Conservation (phyloP, 2,797 vertebrate genomes). For the Perodicticus potto region DNA sequence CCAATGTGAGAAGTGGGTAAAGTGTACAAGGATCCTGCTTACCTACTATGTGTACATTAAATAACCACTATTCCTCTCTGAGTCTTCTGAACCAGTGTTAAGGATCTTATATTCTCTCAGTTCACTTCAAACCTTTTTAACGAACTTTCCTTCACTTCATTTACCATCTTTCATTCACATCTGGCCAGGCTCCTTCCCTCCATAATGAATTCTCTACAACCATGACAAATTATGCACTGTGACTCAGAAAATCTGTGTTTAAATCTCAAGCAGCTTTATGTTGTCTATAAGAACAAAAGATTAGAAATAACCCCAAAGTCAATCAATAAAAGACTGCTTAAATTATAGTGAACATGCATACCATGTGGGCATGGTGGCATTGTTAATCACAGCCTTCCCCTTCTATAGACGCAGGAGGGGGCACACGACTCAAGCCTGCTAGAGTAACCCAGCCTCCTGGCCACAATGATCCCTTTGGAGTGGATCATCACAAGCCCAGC, state of each 20-base stretch:
- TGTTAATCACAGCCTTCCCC: not conserved
- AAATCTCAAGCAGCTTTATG: constrained; percentile 10
- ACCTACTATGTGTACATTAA: fast-evolving
- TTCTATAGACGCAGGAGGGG: not conserved
- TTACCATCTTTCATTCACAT: not conserved
- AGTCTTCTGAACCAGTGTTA: not conserved
- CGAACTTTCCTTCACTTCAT: not conserved
- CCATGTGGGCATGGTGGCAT: not conserved
- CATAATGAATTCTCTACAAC: not conserved
- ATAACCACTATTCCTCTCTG: not conserved
- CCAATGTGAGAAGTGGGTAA: not conserved
- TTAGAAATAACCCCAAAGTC: not conserved
- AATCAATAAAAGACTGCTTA: not conserved
- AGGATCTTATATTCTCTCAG: not conserved
- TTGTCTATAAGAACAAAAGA: not conserved
- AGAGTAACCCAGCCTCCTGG: not conserved
- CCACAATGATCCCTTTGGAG: not conserved
- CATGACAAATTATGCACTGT: not conserved
- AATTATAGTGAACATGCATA: not conserved
- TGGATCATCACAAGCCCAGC: not conserved
- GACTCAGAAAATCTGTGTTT: not conserved
- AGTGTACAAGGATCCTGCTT: not conserved
- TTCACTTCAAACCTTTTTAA: not conserved
- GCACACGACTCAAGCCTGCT: not conserved
- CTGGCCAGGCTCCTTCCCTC: not conserved